Percentiles rank a stretch among this genome's conserved stretches.
Conservation (phyloP, 64 coral and sea anemone species). For the Platygyra sinensis region DNA sequence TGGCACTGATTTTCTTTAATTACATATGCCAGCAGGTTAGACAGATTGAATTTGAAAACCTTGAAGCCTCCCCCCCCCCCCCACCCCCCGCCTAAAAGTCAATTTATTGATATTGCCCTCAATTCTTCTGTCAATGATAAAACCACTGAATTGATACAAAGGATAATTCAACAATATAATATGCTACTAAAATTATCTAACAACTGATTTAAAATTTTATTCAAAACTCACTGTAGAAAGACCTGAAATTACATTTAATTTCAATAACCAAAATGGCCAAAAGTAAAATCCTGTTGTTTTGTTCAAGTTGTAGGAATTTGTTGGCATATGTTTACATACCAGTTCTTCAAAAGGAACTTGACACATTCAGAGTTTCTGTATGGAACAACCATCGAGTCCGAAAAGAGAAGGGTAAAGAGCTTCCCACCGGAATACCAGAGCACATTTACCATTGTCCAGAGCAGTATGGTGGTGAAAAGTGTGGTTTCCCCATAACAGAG, state of each 20-base stretch:
- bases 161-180: background rate
- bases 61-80: background rate
- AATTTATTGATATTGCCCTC: background rate
- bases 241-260: background rate
- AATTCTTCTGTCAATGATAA: background rate
- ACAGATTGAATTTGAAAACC: constrained; percentile 11
- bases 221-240: background rate
- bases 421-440: constrained; percentile 21
- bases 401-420: constrained; percentile 51
- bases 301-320: constrained; percentile 44
- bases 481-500: constrained; percentile 30
- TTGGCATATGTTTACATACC: constrained; percentile 52
- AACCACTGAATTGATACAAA: constrained; percentile 5
- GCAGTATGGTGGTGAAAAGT: constrained; percentile 51
- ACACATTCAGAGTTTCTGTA: constrained; percentile 35
- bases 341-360: constrained; percentile 50
- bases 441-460: constrained; percentile 59
- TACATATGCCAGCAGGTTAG: background rate
- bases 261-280: background rate
- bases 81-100: background rate
- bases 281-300: background rate
- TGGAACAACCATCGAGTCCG: constrained; percentile 34
- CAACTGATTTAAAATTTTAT: background rate
- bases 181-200: background rate
- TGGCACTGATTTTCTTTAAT: background rate